A percentile compares a stretch with the other conserved stretches of the same genome.
Conservation (phyloP, 2,888 invertebrate genomes). For the Crepidodera aurea region DNA sequence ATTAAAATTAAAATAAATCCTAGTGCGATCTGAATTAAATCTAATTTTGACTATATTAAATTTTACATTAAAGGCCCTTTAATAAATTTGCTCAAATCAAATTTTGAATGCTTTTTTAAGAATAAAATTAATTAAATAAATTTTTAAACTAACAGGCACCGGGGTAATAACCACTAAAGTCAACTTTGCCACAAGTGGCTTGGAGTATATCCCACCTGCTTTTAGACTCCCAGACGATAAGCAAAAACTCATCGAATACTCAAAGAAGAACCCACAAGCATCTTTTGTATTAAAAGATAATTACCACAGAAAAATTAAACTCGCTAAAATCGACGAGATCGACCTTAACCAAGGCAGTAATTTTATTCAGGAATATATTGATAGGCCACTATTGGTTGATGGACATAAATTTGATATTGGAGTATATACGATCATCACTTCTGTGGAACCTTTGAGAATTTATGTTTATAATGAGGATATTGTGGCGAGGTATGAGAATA, state of each 20-base stretch:
- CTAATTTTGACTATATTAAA: too few species aligned
- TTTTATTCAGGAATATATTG: not conserved
- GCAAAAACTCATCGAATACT: not conserved
- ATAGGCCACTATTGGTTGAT: not conserved
- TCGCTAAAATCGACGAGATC: not conserved
- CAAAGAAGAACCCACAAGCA: not conserved
- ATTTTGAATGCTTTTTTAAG: too few species aligned
- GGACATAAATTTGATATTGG: constrained; percentile 2
- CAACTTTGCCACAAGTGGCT: not conserved
- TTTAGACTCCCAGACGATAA: not conserved
- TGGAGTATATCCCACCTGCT: not conserved
- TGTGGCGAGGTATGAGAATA: not conserved
- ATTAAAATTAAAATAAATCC: too few species aligned
- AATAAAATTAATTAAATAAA: too few species aligned
- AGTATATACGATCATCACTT: not conserved
- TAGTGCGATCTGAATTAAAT: too few species aligned
- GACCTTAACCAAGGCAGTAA: not conserved
- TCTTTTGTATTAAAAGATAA: not conserved
- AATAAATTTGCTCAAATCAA: too few species aligned
- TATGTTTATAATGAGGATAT: constrained; percentile 3
- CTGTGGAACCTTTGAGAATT: not conserved
- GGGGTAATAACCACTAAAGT: not conserved
- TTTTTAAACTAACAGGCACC: not conserved
- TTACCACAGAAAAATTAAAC: not conserved
- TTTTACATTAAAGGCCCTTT: too few species aligned